Percentiles rank a stretch among this genome's conserved stretches.
phyloP scores from a whole-genome alignment of 2,888 invertebrate species.

The Theretra japonica region DNA sequence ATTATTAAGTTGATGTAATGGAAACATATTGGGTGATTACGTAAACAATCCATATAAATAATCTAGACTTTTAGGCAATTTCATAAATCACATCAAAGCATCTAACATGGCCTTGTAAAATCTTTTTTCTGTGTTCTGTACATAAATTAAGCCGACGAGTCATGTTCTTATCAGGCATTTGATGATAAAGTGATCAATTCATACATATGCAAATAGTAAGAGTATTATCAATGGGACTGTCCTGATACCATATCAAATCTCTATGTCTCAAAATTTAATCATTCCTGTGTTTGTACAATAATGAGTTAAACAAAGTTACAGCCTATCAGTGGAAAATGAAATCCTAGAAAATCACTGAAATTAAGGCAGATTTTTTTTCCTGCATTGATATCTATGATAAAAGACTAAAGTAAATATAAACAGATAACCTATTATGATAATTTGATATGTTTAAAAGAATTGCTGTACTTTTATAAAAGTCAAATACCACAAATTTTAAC shows the following conservation, averaged over 20 bases:
- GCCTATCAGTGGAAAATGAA: slow-evolving; percentile 25
- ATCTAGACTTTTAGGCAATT: background rate
- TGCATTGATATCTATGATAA: no score
- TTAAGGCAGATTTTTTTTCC: background rate
- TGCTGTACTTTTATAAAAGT: no score
- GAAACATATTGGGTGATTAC: no score
- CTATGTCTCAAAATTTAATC: slow-evolving; percentile 27
- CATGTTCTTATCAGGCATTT: slow-evolving; percentile 35
- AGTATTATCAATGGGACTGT: slow-evolving; percentile 38
- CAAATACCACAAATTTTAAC: no score
- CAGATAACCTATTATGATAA: no score
- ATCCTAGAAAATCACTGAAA: slow-evolving; percentile 25
- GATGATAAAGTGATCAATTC: slow-evolving; percentile 37
- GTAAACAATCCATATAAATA: background rate
- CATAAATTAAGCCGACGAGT: background rate
- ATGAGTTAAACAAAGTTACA: slow-evolving; percentile 29
- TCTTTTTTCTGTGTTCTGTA: background rate
- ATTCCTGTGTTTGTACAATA: slow-evolving; percentile 23
- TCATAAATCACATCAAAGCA: no score
- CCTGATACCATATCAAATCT: slow-evolving; percentile 42
- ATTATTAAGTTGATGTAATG: no score
- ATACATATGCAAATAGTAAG: slow-evolving; percentile 24
- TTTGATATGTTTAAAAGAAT: no score
- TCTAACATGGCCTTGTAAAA: background rate
- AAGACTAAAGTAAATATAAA: no score